These are phyloP conservation scores for Phaethon lepturus DNA, from an alignment of 2,113 vertebrate genomes.

Conservation along the genomic window DNA sequence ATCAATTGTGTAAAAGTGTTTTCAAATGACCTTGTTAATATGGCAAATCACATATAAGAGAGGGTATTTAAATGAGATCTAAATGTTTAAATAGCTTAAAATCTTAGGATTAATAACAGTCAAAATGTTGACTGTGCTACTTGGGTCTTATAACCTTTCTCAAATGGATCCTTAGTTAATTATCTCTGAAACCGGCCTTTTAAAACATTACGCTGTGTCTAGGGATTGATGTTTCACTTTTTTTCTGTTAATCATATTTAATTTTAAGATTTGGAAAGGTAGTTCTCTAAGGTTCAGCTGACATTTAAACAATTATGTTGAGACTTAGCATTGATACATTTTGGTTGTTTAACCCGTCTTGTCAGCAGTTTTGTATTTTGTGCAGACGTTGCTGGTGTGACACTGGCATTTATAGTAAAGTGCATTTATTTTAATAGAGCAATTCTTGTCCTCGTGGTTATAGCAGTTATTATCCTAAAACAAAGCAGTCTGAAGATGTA, in stretches of 20 bases:
- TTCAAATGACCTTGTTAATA: slow-evolving; percentile 34
- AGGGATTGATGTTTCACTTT: slow-evolving; percentile 69
- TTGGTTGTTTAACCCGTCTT: slow-evolving; percentile 61
- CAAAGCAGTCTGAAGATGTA: neutral
- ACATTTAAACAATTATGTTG: slow-evolving; percentile 70
- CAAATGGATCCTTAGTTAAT: slow-evolving; percentile 61
- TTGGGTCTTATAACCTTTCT: slow-evolving; percentile 68
- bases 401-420: slow-evolving; percentile 34
- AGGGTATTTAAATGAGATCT: slow-evolving; percentile 53
- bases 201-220: slow-evolving; percentile 37
- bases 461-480: neutral
- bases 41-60: slow-evolving; percentile 23
- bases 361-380: slow-evolving; percentile 63
- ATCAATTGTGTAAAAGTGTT: slow-evolving; percentile 27
- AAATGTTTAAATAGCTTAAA: slow-evolving; percentile 63
- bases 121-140: slow-evolving; percentile 59
- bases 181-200: slow-evolving; percentile 54
- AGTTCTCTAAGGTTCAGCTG: slow-evolving; percentile 63
- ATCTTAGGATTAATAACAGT: slow-evolving; percentile 54
- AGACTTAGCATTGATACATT: slow-evolving; percentile 55
- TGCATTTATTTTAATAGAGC: slow-evolving; percentile 19
- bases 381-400: slow-evolving; percentile 25
- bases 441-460: neutral
- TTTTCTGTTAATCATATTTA: slow-evolving; percentile 59
- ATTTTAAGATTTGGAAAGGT: slow-evolving; percentile 63